phyloP scores from a whole-genome alignment of 2,888 invertebrate species.

The Polia nebulosa region DNA sequence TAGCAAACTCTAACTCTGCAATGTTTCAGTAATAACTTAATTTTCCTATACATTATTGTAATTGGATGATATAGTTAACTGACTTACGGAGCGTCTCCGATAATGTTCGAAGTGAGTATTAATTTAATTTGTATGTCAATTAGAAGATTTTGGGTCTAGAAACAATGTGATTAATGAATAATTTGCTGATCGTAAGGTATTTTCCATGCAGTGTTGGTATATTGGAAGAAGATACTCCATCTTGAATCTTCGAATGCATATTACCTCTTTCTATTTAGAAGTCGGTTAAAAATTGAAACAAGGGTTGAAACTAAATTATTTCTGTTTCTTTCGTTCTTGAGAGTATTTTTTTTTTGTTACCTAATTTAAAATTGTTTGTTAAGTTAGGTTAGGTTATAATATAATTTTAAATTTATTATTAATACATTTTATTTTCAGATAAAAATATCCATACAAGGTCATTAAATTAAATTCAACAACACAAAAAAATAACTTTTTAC shows the following conservation, averaged over 20 bases:
- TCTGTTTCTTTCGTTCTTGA: too few species aligned
- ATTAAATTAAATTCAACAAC: too few species aligned
- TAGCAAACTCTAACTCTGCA: neutral
- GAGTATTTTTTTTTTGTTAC: too few species aligned
- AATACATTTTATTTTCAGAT: too few species aligned
- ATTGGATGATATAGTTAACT: conserved; percentile 49
- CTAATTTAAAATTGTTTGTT: too few species aligned
- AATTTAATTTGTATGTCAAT: conserved; percentile 41
- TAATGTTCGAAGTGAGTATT: conserved; percentile 28
- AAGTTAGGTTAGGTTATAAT: too few species aligned
- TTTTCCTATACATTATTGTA: conserved; percentile 31
- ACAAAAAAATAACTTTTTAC: too few species aligned
- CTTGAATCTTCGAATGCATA: neutral
- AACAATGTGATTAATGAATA: neutral
- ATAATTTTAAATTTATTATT: too few species aligned
- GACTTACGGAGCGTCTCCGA: conserved; percentile 29
- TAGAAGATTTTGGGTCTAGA: conserved; percentile 10
- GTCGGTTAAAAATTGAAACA: neutral
- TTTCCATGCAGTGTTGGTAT: neutral
- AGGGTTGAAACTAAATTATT: too few species aligned
- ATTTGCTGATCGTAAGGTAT: conserved; percentile 13
- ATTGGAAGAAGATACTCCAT: neutral
- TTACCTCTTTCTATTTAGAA: neutral
- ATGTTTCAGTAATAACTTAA: conserved; percentile 31
- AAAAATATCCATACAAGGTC: too few species aligned